Percentiles rank a stretch among this genome's conserved stretches.
Conservation (phyloP, 2,888 invertebrate genomes). For the Thymelicus acteon region DNA sequence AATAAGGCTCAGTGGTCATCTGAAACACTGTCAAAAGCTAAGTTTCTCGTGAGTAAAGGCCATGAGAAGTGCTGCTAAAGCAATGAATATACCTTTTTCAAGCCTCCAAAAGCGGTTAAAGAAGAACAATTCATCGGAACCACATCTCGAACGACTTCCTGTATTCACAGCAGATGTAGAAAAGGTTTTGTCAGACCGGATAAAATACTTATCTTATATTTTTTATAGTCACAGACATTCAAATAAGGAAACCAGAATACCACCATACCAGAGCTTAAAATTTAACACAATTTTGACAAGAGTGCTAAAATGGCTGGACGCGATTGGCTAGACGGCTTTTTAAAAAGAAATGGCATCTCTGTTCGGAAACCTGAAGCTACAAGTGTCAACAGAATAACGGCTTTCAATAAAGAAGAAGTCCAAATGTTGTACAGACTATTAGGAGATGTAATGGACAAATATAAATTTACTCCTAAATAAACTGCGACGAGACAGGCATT, state of each 20-base stretch:
- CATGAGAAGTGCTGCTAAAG: constrained; percentile 45
- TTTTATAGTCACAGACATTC: constrained; percentile 43
- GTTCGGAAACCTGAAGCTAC: constrained; percentile 33
- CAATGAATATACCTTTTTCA: constrained; percentile 42
- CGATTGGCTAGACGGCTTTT: constrained; percentile 46
- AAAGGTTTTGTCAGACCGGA: constrained; percentile 42
- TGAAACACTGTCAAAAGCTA: background rate
- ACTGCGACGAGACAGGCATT: constrained; percentile 67
- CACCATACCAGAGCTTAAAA: constrained; percentile 43
- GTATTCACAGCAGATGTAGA: constrained; percentile 45
- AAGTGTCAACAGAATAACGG: background rate
- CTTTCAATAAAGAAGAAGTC: background rate
- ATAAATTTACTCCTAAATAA: constrained; percentile 47
- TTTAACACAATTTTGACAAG: constrained; percentile 45
- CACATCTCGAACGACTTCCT: constrained; percentile 46
- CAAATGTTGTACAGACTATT: background rate
- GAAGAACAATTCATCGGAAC: constrained; percentile 43
- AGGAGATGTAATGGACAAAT: background rate
- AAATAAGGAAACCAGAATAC: constrained; percentile 43
- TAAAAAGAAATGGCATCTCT: constrained; percentile 41
- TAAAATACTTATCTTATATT: constrained; percentile 40
- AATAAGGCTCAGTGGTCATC: background rate
- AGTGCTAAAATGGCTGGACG: constrained; percentile 47
- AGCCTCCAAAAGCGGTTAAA: constrained; percentile 45
- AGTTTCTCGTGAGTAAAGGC: constrained; percentile 34